Percentiles rank a stretch among this genome's conserved stretches.
Conservation (phyloP, 2,797 vertebrate species). For the Cheracebus regulus region DNA sequence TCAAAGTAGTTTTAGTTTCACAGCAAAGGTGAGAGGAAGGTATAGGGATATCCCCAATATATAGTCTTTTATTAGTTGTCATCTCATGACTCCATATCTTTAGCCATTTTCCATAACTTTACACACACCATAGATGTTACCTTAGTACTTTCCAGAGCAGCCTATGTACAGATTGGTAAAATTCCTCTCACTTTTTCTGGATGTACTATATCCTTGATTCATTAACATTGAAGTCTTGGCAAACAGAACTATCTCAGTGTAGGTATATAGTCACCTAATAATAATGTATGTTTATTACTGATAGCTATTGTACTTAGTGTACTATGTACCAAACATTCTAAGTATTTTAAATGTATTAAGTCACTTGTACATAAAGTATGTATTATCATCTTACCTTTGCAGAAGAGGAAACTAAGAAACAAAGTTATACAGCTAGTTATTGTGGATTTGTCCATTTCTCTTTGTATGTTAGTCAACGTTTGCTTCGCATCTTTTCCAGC, state of each 20-base stretch:
- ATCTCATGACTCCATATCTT: not conserved
- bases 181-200: not conserved
- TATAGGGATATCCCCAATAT: not conserved
- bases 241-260: not conserved
- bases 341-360: not conserved
- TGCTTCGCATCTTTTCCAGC: not conserved
- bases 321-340: not conserved
- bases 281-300: not conserved
- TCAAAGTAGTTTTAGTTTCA: not conserved
- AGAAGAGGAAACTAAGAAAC: not conserved
- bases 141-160: not conserved
- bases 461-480: not conserved
- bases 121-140: not conserved
- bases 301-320: not conserved
- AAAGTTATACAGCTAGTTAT: not conserved
- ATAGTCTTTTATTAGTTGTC: not conserved
- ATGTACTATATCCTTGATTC: not conserved
- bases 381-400: not conserved
- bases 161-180: not conserved
- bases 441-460: not conserved
- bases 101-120: not conserved
- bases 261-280: not conserved
- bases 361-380: not conserved
- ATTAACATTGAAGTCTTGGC: not conserved
- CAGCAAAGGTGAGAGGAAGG: not conserved